These are phyloP conservation scores for Exocentrus adspersus DNA, from an alignment of 2,888 invertebrate species.

Conservation along the genomic window DNA sequence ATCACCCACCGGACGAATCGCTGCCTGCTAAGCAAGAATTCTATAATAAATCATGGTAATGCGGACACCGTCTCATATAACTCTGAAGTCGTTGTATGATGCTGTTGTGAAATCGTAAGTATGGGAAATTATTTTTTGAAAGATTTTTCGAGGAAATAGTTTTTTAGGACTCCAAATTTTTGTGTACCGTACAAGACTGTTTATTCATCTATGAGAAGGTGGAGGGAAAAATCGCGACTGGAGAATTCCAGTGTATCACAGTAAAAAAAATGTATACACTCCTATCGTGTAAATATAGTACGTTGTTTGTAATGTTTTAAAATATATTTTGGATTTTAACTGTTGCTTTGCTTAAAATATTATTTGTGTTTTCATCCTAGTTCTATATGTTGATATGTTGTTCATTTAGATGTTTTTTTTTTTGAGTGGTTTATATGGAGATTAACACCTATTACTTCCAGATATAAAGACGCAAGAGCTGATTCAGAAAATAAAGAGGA, in stretches of 20 bases:
- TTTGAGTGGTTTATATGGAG: neutral
- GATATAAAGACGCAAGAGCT: constrained; percentile 43
- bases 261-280: too few relatives aligned
- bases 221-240: constrained; percentile 36
- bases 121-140: constrained; percentile 4
- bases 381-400: neutral
- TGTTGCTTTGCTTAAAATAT: too few relatives aligned
- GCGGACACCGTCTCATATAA: neutral
- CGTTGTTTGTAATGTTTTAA: neutral
- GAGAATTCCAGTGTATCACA: too few relatives aligned
- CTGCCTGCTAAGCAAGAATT: constrained; percentile 37
- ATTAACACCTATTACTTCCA: constrained; percentile 42
- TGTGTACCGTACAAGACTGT: constrained; percentile 41
- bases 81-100: constrained; percentile 27
- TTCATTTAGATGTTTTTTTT: neutral
- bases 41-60: constrained; percentile 18
- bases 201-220: constrained; percentile 46
- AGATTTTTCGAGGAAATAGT: neutral
- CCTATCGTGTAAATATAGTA: too few relatives aligned
- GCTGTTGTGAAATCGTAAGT: constrained; percentile 24
- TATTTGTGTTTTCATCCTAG: too few relatives aligned
- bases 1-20: constrained; percentile 49
- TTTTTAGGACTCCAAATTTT: constrained; percentile 35
- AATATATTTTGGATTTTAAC: too few relatives aligned
- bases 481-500: constrained; percentile 50